These are phyloP conservation scores for Drosophila cognata DNA, from an alignment of 2,888 invertebrate genomes.

Conservation along the genomic window DNA sequence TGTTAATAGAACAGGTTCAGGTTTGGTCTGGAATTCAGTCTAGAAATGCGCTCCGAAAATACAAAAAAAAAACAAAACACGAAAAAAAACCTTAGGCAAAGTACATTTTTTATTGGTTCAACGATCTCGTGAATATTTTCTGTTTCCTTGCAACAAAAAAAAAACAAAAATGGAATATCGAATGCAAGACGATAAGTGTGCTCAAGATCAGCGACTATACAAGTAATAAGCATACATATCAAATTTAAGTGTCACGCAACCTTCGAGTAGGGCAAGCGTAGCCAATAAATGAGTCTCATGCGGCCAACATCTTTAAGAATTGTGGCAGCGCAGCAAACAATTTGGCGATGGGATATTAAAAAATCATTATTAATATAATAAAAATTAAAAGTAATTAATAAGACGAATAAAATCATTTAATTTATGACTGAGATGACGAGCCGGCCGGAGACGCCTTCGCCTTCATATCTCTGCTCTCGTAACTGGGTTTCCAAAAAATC, in stretches of 20 bases:
- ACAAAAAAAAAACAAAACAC: background rate
- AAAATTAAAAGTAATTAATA: conserved; percentile 41
- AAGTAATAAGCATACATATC: conserved; percentile 32
- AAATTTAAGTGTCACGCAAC: conserved; percentile 58
- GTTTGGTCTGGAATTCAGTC: conserved; percentile 2
- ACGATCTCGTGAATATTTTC: conserved; percentile 41
- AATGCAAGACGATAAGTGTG: conserved; percentile 43
- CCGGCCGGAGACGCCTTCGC: conserved; percentile 32
- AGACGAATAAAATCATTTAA: conserved; percentile 70
- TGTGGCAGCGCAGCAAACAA: conserved; percentile 58
- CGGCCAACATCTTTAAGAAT: conserved; percentile 57
- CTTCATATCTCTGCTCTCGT: conserved; percentile 23
- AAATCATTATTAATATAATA: conserved; percentile 34
- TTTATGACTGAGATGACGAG: conserved; percentile 68
- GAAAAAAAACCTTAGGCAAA: conserved; percentile 8
- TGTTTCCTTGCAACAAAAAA: conserved; percentile 22
- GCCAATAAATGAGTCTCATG: conserved; percentile 37
- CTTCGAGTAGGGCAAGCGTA: conserved; percentile 59
- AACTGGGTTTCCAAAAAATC: conserved; percentile 51
- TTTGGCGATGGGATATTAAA: conserved; percentile 24
- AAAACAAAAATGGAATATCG: conserved; percentile 16
- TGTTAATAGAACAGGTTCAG: conserved; percentile 13
- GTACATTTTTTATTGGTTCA: conserved; percentile 42
- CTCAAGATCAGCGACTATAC: conserved; percentile 56
- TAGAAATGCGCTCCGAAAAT: background rate